Evolutionary conservation across 1,140 invertebrate species (phyloP), one percentile per base, ranked within the genome.

Genomic region (Zaprionus ghesquierei): DNA sequence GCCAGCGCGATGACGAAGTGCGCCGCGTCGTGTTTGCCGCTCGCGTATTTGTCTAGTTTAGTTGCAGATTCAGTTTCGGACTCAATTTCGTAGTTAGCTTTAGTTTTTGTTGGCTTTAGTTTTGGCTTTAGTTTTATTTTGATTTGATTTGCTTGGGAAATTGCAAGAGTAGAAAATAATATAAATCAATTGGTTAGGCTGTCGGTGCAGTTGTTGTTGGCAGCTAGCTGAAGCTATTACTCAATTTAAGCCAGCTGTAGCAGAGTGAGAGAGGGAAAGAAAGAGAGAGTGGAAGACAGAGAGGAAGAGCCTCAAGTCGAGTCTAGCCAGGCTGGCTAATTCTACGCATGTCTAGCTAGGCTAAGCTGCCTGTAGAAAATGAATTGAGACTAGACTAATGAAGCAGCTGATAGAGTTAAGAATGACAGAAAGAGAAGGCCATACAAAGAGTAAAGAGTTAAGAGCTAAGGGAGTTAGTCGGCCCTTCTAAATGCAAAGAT

Each of bases 1-100:
- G 84, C 80, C 84, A 89, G 62, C 85, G 80, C 84, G 80, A 89
- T 84, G 84, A 89, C 84, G 84, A 89, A 89, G 85, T 89, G 84
- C 84, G 70, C 44, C 60, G 85, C 60, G 85, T 80, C 70, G 68
- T 84, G 77, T 89, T n/a, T 80, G 84, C 74, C 77, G 79, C 69
- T 85, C 74, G 66, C 65, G 56, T 86, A 86, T 87, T 87, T 82
- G 76, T 86, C 78, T 86, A 81, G 76, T 73, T 69, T 81, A 79
- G 77, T 76, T 65, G 55, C 63, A 65, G 66, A 65, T 66, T 56
- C 46, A 62, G 33, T 69, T 62, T 54, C 56, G 54, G 53, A 49
- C 18, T 53, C 6, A 60, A 33, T 54, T 54, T 54, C 35, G 18
- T 46, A 18, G 6, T 15, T 1, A 44, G 64, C 62, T 55, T 50